Evolutionary conservation across 2,797 vertebrate genomes (phyloP), one percentile per base, ranked within the genome.

Genomic region (Notolepis coatsorum): DNA sequence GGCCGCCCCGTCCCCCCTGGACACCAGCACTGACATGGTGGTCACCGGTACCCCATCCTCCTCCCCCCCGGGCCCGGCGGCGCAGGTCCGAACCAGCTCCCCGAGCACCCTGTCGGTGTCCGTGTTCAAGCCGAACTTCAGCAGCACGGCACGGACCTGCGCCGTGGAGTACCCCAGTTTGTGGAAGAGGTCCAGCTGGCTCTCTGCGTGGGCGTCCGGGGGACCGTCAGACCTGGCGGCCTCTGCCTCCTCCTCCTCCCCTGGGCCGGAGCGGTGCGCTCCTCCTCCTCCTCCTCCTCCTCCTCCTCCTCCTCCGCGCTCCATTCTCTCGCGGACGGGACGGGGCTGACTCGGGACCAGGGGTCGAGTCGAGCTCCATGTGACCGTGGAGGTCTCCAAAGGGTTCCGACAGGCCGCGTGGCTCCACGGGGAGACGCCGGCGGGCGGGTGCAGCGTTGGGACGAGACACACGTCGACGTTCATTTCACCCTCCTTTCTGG

Each of bases 171-270:
- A 99, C 0, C 97, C 97, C 52, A 99, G 90, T 84, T 99, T 99
- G 82, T 94, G 92, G 83, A 96, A 97, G 88, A 98, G 96, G 80
- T 97, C 96, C 85, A 98, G 92, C 87, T 96, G 96, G 48, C 92
- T 80, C 82, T 94, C 94, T 23, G 70, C 89, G 68, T 88, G 85
- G 23, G 82, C 55, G 56, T 75, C 76, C 0, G 5, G 17, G 31
- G 47, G 54, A 0, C 12, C 55, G 2, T 74, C 58, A 0, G 17
- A 12, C 5, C n/a, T n/a, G n/a, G n/a, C n/a, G n/a, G n/a, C n/a
- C n/a, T n/a, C n/a, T n/a, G n/a, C n/a, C n/a, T n/a, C n/a, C n/a
- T n/a, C n/a, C n/a, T n/a, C n/a, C n/a, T 85, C 65, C 2, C 79
- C 68, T 10, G 46, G 38, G 24, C 8, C 24, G 0, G 20, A 7